Percentiles rank a stretch among this genome's conserved stretches.
Evolutionary conservation across 1,140 invertebrate species (phyloP).

Genomic region (Caligus rogercresseyi): DNA sequence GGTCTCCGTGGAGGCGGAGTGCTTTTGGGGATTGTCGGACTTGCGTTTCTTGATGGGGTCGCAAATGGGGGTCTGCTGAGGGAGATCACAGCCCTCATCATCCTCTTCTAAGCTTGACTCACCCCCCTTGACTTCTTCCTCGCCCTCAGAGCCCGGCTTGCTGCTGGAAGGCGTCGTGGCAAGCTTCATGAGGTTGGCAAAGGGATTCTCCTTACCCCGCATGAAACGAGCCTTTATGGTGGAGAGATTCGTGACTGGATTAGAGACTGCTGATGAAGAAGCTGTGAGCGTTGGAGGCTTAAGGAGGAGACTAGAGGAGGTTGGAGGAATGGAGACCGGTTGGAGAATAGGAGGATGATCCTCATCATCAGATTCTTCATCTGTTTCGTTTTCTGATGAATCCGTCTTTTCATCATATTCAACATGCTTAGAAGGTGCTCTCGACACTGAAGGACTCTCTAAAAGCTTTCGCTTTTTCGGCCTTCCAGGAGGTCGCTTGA

Average conservation of each 20-base stretch:
- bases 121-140: too few relatives aligned
- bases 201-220: slow-evolving; percentile 18
- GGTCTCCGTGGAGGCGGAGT: slow-evolving; percentile 15
- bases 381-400: background rate
- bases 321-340: background rate
- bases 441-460: background rate
- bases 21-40: slow-evolving; percentile 17
- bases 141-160: background rate
- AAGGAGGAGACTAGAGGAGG: background rate
- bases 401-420: background rate
- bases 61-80: background rate
- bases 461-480: slow-evolving; percentile 12
- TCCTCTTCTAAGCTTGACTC: slow-evolving; percentile 2
- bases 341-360: slow-evolving; percentile 4
- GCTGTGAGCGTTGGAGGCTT: slow-evolving; percentile 14
- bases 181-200: slow-evolving; percentile 13
- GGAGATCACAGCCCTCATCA: background rate
- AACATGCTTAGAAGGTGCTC: background rate
- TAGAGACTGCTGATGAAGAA: background rate
- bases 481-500: slow-evolving; percentile 11
- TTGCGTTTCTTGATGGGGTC: slow-evolving; percentile 12
- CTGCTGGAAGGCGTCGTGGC: background rate
- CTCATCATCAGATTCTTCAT: slow-evolving; percentile 1
- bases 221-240: slow-evolving; percentile 16
- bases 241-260: slow-evolving; percentile 2